phyloP scores from a whole-genome alignment of 2,113 vertebrate genomes.

The Panurus biarmicus region DNA sequence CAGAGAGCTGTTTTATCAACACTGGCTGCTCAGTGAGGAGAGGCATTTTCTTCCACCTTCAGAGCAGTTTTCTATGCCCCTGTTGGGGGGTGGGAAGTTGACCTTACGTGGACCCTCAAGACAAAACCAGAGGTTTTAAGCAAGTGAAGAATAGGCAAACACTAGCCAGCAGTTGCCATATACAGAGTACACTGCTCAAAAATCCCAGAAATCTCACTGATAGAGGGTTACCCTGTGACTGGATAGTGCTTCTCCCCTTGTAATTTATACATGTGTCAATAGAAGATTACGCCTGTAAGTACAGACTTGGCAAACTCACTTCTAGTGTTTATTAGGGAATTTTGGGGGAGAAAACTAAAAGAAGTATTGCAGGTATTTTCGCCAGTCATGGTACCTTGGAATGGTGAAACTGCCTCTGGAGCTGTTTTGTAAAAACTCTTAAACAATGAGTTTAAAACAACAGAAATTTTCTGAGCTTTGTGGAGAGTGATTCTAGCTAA shows the following conservation, averaged over 20 bases:
- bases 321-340: conserved; percentile 8
- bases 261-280: conserved; percentile 53
- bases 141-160: conserved; percentile 61
- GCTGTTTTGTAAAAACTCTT: neutral
- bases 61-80: conserved; percentile 33
- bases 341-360: neutral
- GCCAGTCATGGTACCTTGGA: neutral
- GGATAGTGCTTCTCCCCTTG: neutral
- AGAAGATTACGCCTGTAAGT: conserved; percentile 41
- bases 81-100: conserved; percentile 58
- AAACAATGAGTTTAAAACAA: neutral
- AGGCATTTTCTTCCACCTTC: conserved; percentile 54
- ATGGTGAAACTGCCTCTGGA: neutral
- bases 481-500: neutral
- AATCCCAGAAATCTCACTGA: conserved; percentile 57
- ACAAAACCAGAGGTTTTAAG: conserved; percentile 63
- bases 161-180: conserved; percentile 61
- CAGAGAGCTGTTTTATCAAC: conserved; percentile 61
- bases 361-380: neutral
- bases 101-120: conserved; percentile 57
- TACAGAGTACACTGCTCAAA: conserved; percentile 59
- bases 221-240: neutral
- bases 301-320: conserved; percentile 5
- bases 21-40: conserved; percentile 23
- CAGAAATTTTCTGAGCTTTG: neutral